phyloP scores from a whole-genome alignment of 2,888 invertebrate species.

The Napeogenes inachia region DNA sequence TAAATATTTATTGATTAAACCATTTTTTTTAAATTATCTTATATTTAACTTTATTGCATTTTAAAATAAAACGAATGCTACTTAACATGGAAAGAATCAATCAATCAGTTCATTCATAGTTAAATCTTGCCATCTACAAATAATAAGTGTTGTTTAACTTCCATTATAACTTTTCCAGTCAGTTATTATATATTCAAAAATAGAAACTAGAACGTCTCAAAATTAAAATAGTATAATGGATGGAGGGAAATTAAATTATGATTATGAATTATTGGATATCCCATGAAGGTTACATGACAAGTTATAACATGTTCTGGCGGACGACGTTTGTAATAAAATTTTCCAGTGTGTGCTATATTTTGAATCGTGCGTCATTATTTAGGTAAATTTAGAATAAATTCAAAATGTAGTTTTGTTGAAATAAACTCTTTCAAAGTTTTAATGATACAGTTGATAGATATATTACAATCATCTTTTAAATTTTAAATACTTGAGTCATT shows the following conservation, averaged over 20 bases:
- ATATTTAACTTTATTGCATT: too few relatives aligned
- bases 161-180: neutral
- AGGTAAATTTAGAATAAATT: slow-evolving; percentile 50
- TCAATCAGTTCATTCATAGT: too few relatives aligned
- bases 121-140: too few relatives aligned
- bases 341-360: slow-evolving; percentile 47
- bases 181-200: neutral
- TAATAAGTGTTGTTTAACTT: neutral
- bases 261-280: slow-evolving; percentile 28
- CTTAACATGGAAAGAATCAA: too few relatives aligned
- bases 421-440: slow-evolving; percentile 52
- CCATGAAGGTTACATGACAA: slow-evolving; percentile 31
- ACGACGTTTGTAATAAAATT: slow-evolving; percentile 44
- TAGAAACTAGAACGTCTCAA: slow-evolving; percentile 1
- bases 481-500: slow-evolving; percentile 21
- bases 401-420: slow-evolving; percentile 42
- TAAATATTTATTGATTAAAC: neutral
- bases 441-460: slow-evolving; percentile 26
- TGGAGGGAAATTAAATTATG: slow-evolving; percentile 22
- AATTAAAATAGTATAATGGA: slow-evolving; percentile 8
- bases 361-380: slow-evolving; percentile 57
- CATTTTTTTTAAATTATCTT: too few relatives aligned
- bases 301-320: slow-evolving; percentile 31
- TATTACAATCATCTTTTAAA: slow-evolving; percentile 22
- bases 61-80: too few relatives aligned